These are phyloP conservation scores for Scomber colias DNA, from an alignment of 2,113 vertebrate species.

Conservation along the genomic window DNA sequence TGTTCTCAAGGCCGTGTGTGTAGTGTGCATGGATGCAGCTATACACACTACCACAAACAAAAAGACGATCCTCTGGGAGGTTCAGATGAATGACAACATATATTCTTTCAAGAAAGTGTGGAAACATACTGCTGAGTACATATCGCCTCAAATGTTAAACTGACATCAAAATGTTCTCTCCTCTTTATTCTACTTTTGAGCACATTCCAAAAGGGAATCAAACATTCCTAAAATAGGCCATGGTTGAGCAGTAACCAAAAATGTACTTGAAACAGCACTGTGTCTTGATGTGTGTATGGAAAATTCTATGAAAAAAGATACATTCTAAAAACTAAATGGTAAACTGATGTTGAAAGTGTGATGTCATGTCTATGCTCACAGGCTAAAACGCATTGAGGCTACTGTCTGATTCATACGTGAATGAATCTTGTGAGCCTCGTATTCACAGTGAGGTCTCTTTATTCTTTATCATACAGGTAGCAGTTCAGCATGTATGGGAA, in stretches of 20 bases:
- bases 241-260: background rate
- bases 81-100: slow-evolving; percentile 27
- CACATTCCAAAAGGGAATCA: slow-evolving; percentile 7
- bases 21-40: background rate
- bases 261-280: background rate
- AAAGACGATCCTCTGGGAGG: slow-evolving; percentile 19
- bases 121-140: slow-evolving; percentile 22
- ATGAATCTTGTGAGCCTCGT: no score
- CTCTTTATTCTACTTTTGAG: slow-evolving; percentile 12
- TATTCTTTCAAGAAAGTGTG: slow-evolving; percentile 27
- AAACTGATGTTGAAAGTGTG: no score
- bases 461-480: no score
- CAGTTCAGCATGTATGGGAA: no score
- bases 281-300: background rate
- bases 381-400: no score
- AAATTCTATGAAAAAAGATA: no score
- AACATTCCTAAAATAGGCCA: slow-evolving; percentile 16
- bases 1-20: background rate
- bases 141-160: slow-evolving; percentile 18
- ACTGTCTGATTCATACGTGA: no score
- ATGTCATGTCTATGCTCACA: no score
- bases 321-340: no score
- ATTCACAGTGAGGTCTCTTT: no score
- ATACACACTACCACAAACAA: slow-evolving; percentile 1
- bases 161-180: slow-evolving; percentile 14